Base-by-base conservation (phyloP, 2,113 vertebrate genomes). In the Oriolus oriolus region DNA sequence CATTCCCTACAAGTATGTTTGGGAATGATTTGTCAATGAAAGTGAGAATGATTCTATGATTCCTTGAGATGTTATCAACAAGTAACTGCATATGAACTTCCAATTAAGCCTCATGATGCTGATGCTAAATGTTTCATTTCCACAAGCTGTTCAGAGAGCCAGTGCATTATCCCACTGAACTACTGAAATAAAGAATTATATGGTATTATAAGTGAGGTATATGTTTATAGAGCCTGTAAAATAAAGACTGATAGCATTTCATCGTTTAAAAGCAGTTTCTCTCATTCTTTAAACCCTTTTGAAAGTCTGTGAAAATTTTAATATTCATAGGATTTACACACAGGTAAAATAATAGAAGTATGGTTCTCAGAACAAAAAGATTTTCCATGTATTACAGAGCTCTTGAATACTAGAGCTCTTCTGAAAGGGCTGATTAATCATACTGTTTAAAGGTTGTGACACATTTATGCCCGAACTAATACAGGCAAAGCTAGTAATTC, bases 361-460 rank as follows among this genome's bases (percentile, higher is more conserved):
- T 37, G 14, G 24, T 78, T 91, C 63, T 88, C 57, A 63, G 74
- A 90, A 93, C 47, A 94, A 90, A 91, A 95, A 81, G 7, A 91
- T 80, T 89, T 95, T 27, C 41, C 18, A 11, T 17, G 49, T 68
- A 90, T 88, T 94, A 78, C 8, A 61, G 44, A 93, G 64, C 30
- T 61, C 54, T 86, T 3, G 5, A 81, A 70, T 70, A 53, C 56
- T 50, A 53, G 27, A 93, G 13, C 26, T 78, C 11, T 81, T 89
- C 52, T 86, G 75, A 96, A 93, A 84, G 80, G 52, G 37, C 86
- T 95, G 90, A 96, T 96, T 95, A 93, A 96, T 94, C 90, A 78
- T 31, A 78, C 56, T 90, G 0, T 87, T 96, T 90, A 94, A 95
- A 93, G 85, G 53, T 61, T 92, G 35, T 69, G 90, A 90, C 92